A percentile compares a stretch with the other conserved stretches of the same genome.
phyloP scores from a whole-genome alignment of 1,140 invertebrate species.

The Drosophila subpulchrella region DNA sequence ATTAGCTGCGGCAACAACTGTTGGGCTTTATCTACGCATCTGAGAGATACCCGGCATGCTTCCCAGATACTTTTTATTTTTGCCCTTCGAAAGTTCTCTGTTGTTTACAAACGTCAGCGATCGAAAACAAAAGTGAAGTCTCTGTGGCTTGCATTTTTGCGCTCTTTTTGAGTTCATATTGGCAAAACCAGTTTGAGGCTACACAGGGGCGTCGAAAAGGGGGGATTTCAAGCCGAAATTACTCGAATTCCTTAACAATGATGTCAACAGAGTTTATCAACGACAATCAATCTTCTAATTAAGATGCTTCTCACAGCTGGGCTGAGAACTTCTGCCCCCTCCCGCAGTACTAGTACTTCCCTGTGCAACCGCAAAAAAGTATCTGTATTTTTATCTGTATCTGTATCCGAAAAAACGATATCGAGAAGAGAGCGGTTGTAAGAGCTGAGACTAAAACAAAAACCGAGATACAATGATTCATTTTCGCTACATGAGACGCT shows the following conservation, averaged over 20 bases:
- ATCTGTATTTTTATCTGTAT: conserved; percentile 30
- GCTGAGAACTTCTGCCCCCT: conserved; percentile 1
- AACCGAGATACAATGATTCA: conserved; percentile 59
- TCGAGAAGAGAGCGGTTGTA: conserved; percentile 44
- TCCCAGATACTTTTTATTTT: neutral
- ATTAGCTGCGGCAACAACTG: conserved; percentile 41
- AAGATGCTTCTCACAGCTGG: conserved; percentile 29
- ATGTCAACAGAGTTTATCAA: conserved; percentile 29
- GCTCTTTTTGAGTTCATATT: conserved; percentile 25
- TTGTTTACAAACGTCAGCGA: conserved; percentile 69
- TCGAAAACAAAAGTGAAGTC: conserved; percentile 76
- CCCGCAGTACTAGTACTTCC: neutral
- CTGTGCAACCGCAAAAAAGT: conserved; percentile 12
- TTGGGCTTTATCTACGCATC: conserved; percentile 41
- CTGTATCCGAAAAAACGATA: conserved; percentile 25
- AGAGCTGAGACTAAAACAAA: conserved; percentile 43
- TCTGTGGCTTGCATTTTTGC: conserved; percentile 44
- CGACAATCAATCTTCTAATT: conserved; percentile 25
- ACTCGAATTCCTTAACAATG: conserved; percentile 8
- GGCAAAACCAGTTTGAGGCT: conserved; percentile 53
- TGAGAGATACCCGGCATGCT: conserved; percentile 23
- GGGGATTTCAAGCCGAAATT: neutral
- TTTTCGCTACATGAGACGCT: conserved; percentile 40
- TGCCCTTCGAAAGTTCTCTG: conserved; percentile 5
- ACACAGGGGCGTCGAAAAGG: conserved; percentile 10